These are phyloP conservation scores for Tokudaia tokunoshimensis DNA, from an alignment of 2,797 vertebrate genomes.

Conservation along the genomic window DNA sequence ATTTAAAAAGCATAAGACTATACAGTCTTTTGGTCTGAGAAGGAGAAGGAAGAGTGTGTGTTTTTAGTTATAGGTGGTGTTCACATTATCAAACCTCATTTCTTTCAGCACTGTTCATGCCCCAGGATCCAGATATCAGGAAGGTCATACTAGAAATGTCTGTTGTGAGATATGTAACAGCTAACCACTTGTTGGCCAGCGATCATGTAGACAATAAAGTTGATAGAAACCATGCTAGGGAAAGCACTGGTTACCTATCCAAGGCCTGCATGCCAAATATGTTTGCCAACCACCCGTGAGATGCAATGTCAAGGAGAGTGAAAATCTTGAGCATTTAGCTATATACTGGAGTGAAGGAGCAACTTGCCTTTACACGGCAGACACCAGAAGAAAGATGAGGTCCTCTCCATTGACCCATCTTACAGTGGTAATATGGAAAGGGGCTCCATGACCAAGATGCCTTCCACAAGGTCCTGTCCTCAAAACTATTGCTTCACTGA, in stretches of 20 bases:
- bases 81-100: background rate
- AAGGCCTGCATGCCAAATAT: background rate
- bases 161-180: background rate
- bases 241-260: background rate
- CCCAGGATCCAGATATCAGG: background rate
- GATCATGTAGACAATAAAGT: background rate
- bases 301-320: background rate
- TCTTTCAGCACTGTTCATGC: background rate
- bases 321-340: background rate
- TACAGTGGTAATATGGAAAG: background rate
- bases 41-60: background rate
- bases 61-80: background rate
- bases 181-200: background rate
- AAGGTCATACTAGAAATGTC: background rate
- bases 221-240: background rate
- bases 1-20: background rate
- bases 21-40: background rate
- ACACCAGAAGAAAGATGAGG: background rate
- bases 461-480: background rate
- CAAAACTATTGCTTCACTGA: background rate
- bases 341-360: too few relatives aligned
- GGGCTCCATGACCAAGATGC: too few relatives aligned
- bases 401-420: background rate
- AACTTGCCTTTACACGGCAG: background rate
- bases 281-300: background rate